Percentiles rank a stretch among this genome's conserved stretches.
phyloP scores from a whole-genome alignment of 2,113 vertebrate genomes.

The Anser brachyrhynchus region DNA sequence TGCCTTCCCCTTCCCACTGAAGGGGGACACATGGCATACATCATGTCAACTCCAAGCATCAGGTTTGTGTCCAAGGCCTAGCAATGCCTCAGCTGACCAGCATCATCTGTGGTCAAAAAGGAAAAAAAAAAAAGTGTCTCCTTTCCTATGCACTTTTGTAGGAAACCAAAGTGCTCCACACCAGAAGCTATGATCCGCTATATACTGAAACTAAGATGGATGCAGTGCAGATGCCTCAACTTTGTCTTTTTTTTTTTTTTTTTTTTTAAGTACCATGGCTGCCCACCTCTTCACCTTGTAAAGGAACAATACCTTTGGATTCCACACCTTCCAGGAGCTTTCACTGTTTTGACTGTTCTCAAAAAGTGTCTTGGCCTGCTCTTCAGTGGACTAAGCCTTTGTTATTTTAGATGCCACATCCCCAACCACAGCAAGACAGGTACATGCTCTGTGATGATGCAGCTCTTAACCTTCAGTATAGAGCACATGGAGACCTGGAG shows the following conservation, averaged over 20 bases:
- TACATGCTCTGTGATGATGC: background rate
- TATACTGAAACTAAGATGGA: background rate
- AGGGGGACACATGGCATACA: background rate
- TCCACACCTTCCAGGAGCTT: background rate
- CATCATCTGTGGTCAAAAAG: background rate
- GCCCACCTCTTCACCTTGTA: background rate
- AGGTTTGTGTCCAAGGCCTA: background rate
- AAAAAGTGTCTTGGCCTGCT: background rate
- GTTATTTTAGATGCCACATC: background rate
- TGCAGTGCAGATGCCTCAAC: background rate
- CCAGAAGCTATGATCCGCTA: background rate
- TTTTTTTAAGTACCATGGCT: background rate
- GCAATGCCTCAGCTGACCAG: background rate
- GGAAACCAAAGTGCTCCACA: background rate
- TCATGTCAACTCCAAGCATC: background rate
- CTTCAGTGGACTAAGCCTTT: background rate
- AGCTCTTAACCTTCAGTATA: background rate
- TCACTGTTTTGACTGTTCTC: background rate
- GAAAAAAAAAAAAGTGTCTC: background rate
- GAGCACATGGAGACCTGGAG: background rate
- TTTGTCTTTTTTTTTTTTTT: background rate
- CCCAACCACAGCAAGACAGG: rapidly evolving
- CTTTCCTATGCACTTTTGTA: background rate
- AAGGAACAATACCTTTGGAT: background rate
- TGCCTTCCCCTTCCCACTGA: background rate